Percentiles rank a stretch among this genome's conserved stretches.
phyloP scores from a whole-genome alignment of 2,113 vertebrate species.

The Campylomormyrus tamandua region DNA sequence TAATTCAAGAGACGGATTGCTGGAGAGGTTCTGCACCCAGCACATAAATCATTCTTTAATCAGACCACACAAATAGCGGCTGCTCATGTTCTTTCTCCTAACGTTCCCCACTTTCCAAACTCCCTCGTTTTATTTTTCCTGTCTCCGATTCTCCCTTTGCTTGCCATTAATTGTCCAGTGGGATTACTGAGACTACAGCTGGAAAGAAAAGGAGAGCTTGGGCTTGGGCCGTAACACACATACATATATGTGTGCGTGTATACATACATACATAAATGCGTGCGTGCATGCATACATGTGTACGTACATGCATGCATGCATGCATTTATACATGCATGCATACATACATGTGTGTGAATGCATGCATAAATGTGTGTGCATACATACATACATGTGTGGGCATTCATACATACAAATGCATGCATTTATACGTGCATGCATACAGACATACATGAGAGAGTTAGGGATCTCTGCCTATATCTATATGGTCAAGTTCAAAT shows the following conservation, averaged over 20 bases:
- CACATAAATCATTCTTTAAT: constrained; percentile 75
- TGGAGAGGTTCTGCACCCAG: constrained; percentile 46
- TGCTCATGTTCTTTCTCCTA: constrained; percentile 35
- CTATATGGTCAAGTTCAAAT: neutral
- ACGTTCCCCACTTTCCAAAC: constrained; percentile 39
- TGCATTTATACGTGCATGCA: too few relatives aligned
- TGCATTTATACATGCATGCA: too few relatives aligned
- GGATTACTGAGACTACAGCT: neutral
- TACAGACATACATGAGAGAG: too few relatives aligned
- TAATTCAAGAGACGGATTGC: constrained; percentile 64
- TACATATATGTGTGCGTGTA: neutral
- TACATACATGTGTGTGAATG: too few relatives aligned
- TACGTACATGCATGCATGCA: too few relatives aligned
- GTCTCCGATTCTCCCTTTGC: constrained; percentile 37
- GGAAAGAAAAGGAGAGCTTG: neutral
- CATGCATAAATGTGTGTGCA: too few relatives aligned
- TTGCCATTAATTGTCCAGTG: constrained; percentile 38
- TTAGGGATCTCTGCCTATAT: neutral
- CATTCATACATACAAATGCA: too few relatives aligned
- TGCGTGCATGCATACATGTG: too few relatives aligned
- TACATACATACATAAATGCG: too few relatives aligned
- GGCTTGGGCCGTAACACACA: neutral
- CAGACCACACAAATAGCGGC: constrained; percentile 55
- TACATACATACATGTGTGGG: too few relatives aligned
- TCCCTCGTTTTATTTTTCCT: constrained; percentile 24